A percentile compares a stretch with the other conserved stretches of the same genome.
phyloP scores from a whole-genome alignment of 2,113 vertebrate genomes.

The Paradisaea rubra region DNA sequence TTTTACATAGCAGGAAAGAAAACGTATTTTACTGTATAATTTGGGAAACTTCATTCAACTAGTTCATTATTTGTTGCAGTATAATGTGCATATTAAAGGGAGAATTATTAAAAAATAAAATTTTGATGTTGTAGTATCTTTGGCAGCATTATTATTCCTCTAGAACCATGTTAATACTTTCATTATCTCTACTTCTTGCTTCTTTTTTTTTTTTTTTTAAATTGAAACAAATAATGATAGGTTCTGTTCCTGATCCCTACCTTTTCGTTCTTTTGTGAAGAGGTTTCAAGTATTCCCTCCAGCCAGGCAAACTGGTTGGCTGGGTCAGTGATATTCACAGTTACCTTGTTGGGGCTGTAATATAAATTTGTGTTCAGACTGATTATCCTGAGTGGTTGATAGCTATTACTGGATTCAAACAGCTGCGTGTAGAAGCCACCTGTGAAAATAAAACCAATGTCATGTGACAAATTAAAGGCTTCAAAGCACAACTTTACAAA shows the following conservation, averaged over 20 bases:
- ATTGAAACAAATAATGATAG: neutral
- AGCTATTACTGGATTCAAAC: constrained; percentile 53
- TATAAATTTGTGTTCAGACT: constrained; percentile 95
- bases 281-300: constrained; percentile 68
- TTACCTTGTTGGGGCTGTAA: constrained; percentile 82
- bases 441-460: constrained; percentile 60
- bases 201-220: neutral
- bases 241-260: constrained; percentile 46
- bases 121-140: neutral
- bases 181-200: neutral
- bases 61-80: neutral
- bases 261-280: constrained; percentile 76
- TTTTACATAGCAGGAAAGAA: neutral
- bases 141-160: neutral
- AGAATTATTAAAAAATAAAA: neutral
- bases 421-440: constrained; percentile 94
- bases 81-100: neutral
- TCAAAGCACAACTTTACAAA: neutral
- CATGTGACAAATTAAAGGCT: neutral
- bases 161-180: neutral
- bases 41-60: neutral
- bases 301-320: constrained; percentile 82
- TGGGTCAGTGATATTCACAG: constrained; percentile 84
- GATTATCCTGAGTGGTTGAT: constrained; percentile 77
- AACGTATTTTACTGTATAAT: neutral